Evolutionary conservation across 2,797 vertebrate genomes (phyloP), one percentile per base, ranked within the genome.

Genomic region (Lepidocolaptes lacrymiger): DNA sequence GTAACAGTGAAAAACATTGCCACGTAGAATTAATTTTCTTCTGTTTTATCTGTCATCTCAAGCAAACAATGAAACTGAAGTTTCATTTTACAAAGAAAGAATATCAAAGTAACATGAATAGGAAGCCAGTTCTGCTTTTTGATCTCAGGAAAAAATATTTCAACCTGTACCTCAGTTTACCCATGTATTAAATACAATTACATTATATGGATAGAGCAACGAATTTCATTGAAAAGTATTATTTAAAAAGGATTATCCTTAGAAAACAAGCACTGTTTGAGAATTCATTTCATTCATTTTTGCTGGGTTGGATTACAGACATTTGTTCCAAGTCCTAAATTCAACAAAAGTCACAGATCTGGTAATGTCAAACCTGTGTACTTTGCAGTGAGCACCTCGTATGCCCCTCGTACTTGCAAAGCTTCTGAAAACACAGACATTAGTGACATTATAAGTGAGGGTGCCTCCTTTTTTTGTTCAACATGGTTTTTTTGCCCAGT

Each of bases 101-200:
- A 59, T 87, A 94, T 94, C 72, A 91, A 88, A 93, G 88, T 66
- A 82, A 89, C 74, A 84, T 32, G 41, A 44, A 59, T 74, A 81
- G 76, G 68, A 87, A 94, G n/a, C 54, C 58, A 68, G 58, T 89
- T 92, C 66, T 72, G 39, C 64, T 74, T 74, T 94, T 87, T 94
- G 87, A 93, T 87, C 56, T 91, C 62, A 56, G 61, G 28, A 91
- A 61, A 75, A 74, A 85, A 46, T 77, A 85, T 94, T 95, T 89
- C 76, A 72, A 27, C n/a, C 58, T 78, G 13, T 78, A 78, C 87
- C 92, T 95, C 85, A 89, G 76, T 96, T 95, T 93, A 91, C 62
- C 67, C 23, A 16, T 76, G 26, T 88, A 72, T 89, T 88, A 86
- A 94, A 88, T 72, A 34, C 49, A 68, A 39, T 55, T 91, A 24